These are phyloP conservation scores for Apogon hyalosoma DNA, from an alignment of 2,797 vertebrate genomes.

Conservation along the genomic window DNA sequence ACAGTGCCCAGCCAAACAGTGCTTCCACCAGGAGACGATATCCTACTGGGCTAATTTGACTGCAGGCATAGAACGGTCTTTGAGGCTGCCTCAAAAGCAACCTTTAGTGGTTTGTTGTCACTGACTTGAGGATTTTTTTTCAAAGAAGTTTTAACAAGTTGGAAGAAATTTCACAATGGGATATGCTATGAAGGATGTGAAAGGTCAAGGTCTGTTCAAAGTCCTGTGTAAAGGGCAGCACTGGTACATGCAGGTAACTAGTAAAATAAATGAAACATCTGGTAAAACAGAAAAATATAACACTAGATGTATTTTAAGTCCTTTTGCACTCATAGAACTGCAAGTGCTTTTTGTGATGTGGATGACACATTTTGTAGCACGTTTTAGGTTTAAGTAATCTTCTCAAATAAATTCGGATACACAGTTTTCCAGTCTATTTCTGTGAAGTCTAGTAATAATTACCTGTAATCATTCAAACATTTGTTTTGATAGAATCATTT, in stretches of 20 bases:
- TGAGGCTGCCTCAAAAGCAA: slow-evolving; percentile 38
- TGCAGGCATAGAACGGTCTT: not conserved
- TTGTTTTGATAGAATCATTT: too few relatives aligned
- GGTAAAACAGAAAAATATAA: slow-evolving; percentile 5
- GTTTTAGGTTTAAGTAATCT: not conserved
- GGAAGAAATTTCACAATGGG: slow-evolving; percentile 18
- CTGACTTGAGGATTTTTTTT: slow-evolving; percentile 7
- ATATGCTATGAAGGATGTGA: slow-evolving; percentile 4
- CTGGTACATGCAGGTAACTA: slow-evolving; percentile 24
- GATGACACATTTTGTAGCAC: too few relatives aligned
- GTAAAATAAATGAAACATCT: slow-evolving; percentile 26
- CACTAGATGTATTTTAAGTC: slow-evolving; percentile 2
- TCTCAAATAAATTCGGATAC: not conserved
- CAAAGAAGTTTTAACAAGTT: slow-evolving; percentile 14
- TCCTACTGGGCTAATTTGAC: slow-evolving; percentile 76
- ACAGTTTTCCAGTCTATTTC: not conserved
- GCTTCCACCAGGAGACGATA: slow-evolving; percentile 70
- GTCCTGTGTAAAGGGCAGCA: slow-evolving; percentile 1
- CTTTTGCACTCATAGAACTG: not conserved
- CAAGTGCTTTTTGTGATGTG: not conserved
- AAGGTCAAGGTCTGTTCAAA: slow-evolving; percentile 24
- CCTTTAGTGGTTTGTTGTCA: slow-evolving; percentile 28
- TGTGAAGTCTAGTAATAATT: not conserved
- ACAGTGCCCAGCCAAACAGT: slow-evolving; percentile 79
- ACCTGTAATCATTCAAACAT: not conserved